Conservation (phyloP, 2,113 vertebrate genomes). For the Ariopsis seemanni region DNA sequence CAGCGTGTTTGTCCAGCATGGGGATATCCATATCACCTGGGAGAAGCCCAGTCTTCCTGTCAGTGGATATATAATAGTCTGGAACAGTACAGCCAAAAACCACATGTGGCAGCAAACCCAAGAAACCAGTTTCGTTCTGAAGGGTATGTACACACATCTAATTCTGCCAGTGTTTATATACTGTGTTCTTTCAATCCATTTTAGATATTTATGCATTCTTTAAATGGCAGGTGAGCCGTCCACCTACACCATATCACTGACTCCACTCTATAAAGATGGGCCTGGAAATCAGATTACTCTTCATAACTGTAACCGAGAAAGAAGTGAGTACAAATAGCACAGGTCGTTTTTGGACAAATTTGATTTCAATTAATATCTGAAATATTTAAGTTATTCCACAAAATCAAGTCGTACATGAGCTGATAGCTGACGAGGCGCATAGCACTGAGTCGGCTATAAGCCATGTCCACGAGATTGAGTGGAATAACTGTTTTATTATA, state of each 20-base stretch:
- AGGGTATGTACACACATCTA: neutral
- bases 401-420: no score
- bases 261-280: constrained; percentile 24
- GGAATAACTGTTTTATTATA: no score
- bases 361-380: neutral
- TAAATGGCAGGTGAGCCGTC: constrained; percentile 24
- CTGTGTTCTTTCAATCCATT: neutral
- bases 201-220: neutral
- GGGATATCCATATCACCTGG: constrained; percentile 30
- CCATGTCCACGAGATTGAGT: no score
- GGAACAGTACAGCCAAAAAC: constrained; percentile 25
- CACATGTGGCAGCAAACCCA: constrained; percentile 35
- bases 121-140: constrained; percentile 24
- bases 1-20: neutral
- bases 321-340: constrained; percentile 39
- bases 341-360: neutral
- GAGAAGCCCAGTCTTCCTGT: neutral
- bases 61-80: constrained; percentile 35
- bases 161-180: neutral
- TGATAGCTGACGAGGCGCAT: no score
- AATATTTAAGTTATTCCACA: neutral
- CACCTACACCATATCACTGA: constrained; percentile 42
- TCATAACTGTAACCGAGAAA: constrained; percentile 26
- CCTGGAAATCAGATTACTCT: constrained; percentile 37
- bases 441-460: no score